Conservation (phyloP, 2,888 invertebrate genomes). For the Boloria euphrosyne region DNA sequence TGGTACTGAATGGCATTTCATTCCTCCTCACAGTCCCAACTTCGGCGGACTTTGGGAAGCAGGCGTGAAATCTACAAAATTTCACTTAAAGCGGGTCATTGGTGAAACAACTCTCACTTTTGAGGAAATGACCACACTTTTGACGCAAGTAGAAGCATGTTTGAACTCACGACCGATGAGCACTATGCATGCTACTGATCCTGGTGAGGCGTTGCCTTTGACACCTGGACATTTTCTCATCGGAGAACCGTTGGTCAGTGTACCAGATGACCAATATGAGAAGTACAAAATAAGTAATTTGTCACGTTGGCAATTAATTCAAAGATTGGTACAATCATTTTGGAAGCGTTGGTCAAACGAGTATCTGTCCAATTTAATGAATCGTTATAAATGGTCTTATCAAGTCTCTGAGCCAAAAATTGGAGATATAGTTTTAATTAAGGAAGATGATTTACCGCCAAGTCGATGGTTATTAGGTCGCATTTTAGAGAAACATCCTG, state of each 20-base stretch:
- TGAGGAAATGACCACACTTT: constrained; percentile 39
- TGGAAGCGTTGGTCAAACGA: constrained; percentile 34
- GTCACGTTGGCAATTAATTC: constrained; percentile 34
- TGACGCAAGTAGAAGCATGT: constrained; percentile 42
- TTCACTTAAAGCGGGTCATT: constrained; percentile 38
- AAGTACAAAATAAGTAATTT: constrained; percentile 19
- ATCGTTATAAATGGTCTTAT: constrained; percentile 35
- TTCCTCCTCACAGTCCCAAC: constrained; percentile 37
- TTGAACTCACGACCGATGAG: constrained; percentile 41
- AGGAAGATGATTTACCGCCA: constrained; percentile 36
- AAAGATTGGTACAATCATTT: constrained; percentile 33
- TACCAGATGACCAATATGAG: constrained; percentile 31
- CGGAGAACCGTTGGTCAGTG: constrained; percentile 30
- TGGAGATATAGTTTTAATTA: constrained; percentile 36
- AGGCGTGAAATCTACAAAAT: constrained; percentile 30
- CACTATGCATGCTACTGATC: constrained; percentile 15
- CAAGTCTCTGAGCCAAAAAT: constrained; percentile 30
- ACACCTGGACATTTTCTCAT: constrained; percentile 41
- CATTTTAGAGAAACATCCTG: constrained; percentile 26
- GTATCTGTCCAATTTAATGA: constrained; percentile 26
- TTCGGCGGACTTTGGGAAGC: constrained; percentile 41
- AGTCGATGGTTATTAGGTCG: constrained; percentile 31
- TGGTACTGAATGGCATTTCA: constrained; percentile 40
- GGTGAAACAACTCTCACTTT: constrained; percentile 34
- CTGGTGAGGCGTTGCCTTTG: constrained; percentile 27